phyloP scores from a whole-genome alignment of 2,888 invertebrate species.

The Brachylomia viminalis region DNA sequence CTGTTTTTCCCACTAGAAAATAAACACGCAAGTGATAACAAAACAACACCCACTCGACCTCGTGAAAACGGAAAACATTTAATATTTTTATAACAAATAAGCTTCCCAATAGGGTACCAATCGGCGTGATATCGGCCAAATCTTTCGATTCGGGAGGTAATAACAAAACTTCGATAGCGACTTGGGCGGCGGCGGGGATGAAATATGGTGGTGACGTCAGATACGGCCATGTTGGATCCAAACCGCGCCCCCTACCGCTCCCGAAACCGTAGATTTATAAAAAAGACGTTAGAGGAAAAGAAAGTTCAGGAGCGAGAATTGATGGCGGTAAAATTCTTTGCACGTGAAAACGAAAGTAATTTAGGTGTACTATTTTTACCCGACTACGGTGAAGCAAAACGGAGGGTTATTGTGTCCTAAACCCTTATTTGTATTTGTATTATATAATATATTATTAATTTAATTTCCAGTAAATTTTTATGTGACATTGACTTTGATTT shows the following conservation, averaged over 20 bases:
- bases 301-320: constrained; percentile 6
- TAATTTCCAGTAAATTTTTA: too few species aligned
- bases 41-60: constrained; percentile 1
- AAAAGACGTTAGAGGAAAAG: constrained; percentile 30
- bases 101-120: constrained; percentile 22
- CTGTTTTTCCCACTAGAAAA: not conserved
- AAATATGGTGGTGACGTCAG: constrained; percentile 66
- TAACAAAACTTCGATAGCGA: constrained; percentile 57
- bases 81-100: constrained; percentile 48
- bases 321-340: constrained; percentile 5
- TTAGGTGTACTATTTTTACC: not conserved
- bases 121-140: constrained; percentile 37
- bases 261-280: constrained; percentile 50
- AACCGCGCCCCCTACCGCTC: constrained; percentile 54
- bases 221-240: constrained; percentile 48
- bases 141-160: constrained; percentile 36
- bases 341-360: constrained; percentile 8
- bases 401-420: too few species aligned
- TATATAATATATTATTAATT: too few species aligned
- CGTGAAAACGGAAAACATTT: constrained; percentile 3
- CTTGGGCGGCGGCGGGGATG: constrained; percentile 57
- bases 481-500: too few species aligned
- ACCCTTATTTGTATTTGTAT: too few species aligned
- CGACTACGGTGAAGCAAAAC: too few species aligned
- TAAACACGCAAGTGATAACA: not conserved